Evolutionary conservation across 2,888 invertebrate genomes (phyloP).

Genomic region (Pollenia angustigena): DNA sequence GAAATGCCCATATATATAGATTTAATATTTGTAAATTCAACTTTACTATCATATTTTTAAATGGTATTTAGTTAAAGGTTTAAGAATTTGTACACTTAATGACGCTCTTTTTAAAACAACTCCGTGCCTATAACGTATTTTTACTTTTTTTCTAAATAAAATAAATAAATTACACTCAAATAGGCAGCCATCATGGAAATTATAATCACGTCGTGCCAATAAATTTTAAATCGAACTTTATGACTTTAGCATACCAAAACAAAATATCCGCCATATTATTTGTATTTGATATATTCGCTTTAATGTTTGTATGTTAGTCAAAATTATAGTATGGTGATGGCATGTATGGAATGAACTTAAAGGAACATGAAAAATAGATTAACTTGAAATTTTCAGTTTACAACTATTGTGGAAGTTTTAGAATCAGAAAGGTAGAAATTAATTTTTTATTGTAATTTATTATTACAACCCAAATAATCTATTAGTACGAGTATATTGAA

Average conservation of each 20-base stretch:
- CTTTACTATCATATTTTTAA: too few relatives aligned
- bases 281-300: not conserved
- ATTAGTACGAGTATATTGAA: not conserved
- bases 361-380: conserved; percentile 71
- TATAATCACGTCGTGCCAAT: conserved; percentile 83
- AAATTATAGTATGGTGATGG: not conserved
- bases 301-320: not conserved
- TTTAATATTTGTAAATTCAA: too few relatives aligned
- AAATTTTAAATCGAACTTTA: conserved; percentile 81
- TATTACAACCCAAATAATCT: conserved; percentile 13
- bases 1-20: too few relatives aligned
- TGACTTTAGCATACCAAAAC: conserved; percentile 78
- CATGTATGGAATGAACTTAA: conserved; percentile 9
- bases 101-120: conserved; percentile 3
- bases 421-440: conserved; percentile 18
- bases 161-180: conserved; percentile 66
- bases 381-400: conserved; percentile 49
- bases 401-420: conserved; percentile 33
- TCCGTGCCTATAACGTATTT: not conserved
- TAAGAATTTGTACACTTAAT: not conserved
- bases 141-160: not conserved
- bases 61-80: too few relatives aligned
- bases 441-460: conserved; percentile 17
- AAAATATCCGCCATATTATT: conserved; percentile 39
- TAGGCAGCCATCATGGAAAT: conserved; percentile 76